These are phyloP conservation scores for Otolemur garnettii DNA, from an alignment of 2,113 vertebrate species.

Conservation along the genomic window DNA sequence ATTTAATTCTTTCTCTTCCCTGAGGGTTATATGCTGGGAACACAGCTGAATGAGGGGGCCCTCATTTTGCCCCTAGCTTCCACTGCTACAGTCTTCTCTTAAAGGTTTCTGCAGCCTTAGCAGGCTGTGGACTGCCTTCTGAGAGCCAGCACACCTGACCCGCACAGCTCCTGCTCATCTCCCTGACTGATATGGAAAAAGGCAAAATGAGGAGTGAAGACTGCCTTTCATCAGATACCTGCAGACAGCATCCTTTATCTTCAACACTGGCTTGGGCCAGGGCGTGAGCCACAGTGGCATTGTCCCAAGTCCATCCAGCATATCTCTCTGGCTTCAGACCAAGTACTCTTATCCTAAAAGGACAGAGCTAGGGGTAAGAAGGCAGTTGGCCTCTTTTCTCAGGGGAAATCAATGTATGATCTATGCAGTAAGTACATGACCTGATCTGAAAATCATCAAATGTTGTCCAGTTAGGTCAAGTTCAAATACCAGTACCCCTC, in stretches of 20 bases:
- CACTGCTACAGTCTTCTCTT: not conserved
- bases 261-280: not conserved
- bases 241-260: not conserved
- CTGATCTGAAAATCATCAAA: not conserved
- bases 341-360: not conserved
- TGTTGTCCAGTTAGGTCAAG: not conserved
- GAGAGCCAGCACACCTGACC: not conserved
- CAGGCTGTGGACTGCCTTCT: not conserved
- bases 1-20: conserved; percentile 53
- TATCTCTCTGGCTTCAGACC: not conserved
- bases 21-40: not conserved
- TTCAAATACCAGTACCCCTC: not conserved
- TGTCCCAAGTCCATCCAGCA: not conserved
- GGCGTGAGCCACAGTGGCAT: not conserved
- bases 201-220: not conserved
- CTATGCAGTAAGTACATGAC: not conserved
- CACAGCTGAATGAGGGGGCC: not conserved
- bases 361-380: not conserved
- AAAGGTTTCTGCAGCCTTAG: not conserved
- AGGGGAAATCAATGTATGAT: not conserved
- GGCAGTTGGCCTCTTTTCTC: not conserved
- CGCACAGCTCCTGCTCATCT: not conserved
- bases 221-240: not conserved
- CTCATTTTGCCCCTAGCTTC: not conserved
- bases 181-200: not conserved